Evolutionary conservation across 2,797 vertebrate genomes (phyloP), one percentile per base, ranked within the genome.

Genomic region (Sebastes iracundus): DNA sequence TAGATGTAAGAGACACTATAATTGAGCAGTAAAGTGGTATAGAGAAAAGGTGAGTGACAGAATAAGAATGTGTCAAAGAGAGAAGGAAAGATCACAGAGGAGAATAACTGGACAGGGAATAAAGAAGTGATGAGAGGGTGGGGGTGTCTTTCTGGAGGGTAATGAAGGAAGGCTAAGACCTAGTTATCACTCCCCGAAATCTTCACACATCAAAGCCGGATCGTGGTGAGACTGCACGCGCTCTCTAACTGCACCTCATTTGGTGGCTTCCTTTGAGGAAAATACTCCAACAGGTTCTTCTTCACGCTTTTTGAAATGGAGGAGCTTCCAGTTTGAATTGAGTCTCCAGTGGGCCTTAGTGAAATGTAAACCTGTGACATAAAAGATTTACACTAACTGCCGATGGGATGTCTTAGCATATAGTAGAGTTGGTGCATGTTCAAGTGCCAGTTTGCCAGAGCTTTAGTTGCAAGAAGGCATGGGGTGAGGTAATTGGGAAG

Each of bases 101-200:
- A 75, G 42, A 83, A 87, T 62, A 79, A 87, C 62, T 12, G 81
- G 65, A 65, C 30, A 59, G 55, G 71, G 70, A 59, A 80, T 62
- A 38, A 71, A 81, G 61, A 88, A 81, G 77, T 77, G 76, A 84
- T 75, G 80, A 93, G 69, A 80, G 46, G 72, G 56, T 60, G 59
- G 25, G 18, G 79, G 60, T 65, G 59, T 82, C 79, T 87, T 91
- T 86, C 84, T 75, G 80, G 25, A 79, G 72, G 79, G 69, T 89
- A 82, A 92, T 88, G 87, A 93, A 91, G 85, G 80, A 81, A 86
- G 87, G 82, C 58, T 77, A 80, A 80, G 83, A 75, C 75, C 83
- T 85, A 87, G 85, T 93, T 91, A 93, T 91, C 85, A 86, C 82
- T 84, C 46, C 77, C 82, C 77, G 82, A 85, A 85, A 85, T 83